Evolutionary conservation across 2,113 vertebrate genomes (phyloP).

Genomic region (Amblyornis subalaris): DNA sequence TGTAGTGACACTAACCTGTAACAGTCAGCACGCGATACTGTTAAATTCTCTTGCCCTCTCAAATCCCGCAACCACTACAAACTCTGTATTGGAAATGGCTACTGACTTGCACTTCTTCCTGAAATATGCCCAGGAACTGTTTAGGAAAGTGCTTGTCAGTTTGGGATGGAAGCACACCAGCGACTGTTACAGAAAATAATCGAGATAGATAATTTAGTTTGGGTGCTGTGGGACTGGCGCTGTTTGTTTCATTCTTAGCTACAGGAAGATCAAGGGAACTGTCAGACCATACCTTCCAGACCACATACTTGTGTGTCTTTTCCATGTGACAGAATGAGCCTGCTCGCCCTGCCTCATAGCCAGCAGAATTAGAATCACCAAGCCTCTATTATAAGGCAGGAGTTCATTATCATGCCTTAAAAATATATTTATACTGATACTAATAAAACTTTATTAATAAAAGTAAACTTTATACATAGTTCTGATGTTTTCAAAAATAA

Average conservation of each 20-base stretch:
- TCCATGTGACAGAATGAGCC: not conserved
- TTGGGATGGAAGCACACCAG: not conserved
- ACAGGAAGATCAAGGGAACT: not conserved
- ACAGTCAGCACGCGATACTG: not conserved
- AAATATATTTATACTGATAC: not conserved
- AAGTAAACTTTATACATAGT: not conserved
- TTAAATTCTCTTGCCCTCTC: not conserved
- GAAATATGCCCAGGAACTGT: not conserved
- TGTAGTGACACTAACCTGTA: not conserved
- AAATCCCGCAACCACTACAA: not conserved
- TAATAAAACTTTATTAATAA: not conserved
- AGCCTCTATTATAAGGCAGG: not conserved
- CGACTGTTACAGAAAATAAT: not conserved
- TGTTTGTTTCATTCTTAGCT: not conserved
- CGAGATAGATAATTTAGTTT: not conserved
- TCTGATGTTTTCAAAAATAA: not conserved
- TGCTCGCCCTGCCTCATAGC: not conserved
- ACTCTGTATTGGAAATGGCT: not conserved
- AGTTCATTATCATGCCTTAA: not conserved
- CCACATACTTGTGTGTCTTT: not conserved
- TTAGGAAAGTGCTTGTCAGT: not conserved
- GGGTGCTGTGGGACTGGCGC: accelerated
- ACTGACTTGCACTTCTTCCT: not conserved
- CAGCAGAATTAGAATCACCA: not conserved
- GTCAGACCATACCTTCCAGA: not conserved